phyloP scores from a whole-genome alignment of 2,797 vertebrate genomes.

The Parauchenoglanis ngamensis region DNA sequence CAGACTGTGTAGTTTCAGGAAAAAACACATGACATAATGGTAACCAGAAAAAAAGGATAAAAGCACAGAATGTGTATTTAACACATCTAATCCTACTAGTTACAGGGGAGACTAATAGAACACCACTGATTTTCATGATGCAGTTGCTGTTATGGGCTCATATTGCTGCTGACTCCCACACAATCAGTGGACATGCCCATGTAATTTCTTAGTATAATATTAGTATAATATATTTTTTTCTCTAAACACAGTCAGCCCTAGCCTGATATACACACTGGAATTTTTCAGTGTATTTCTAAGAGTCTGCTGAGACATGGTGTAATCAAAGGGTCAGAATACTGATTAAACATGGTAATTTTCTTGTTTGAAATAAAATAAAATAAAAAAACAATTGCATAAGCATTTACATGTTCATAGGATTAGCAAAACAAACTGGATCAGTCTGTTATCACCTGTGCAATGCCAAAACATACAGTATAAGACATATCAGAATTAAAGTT shows the following conservation, averaged over 20 bases:
- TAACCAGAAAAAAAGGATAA: neutral
- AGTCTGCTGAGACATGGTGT: neutral
- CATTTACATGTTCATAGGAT: neutral
- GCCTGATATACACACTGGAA: neutral
- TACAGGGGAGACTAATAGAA: neutral
- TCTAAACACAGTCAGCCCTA: neutral
- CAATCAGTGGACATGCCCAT: neutral
- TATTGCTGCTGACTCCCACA: neutral
- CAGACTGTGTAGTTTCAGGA: neutral
- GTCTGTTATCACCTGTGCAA: neutral
- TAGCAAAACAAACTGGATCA: neutral
- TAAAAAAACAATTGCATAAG: no score
- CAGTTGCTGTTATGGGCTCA: neutral
- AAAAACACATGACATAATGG: neutral
- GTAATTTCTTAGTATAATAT: neutral
- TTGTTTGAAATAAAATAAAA: neutral
- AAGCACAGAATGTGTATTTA: neutral
- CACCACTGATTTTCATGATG: neutral
- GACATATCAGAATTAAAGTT: neutral
- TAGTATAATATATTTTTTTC: neutral
- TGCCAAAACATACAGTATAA: neutral
- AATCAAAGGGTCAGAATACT: neutral
- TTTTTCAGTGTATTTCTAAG: neutral
- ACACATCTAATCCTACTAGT: neutral
- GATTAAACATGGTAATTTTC: neutral